Evolutionary conservation across 2,113 vertebrate genomes (phyloP).

Genomic region (Gadus chalcogrammus): DNA sequence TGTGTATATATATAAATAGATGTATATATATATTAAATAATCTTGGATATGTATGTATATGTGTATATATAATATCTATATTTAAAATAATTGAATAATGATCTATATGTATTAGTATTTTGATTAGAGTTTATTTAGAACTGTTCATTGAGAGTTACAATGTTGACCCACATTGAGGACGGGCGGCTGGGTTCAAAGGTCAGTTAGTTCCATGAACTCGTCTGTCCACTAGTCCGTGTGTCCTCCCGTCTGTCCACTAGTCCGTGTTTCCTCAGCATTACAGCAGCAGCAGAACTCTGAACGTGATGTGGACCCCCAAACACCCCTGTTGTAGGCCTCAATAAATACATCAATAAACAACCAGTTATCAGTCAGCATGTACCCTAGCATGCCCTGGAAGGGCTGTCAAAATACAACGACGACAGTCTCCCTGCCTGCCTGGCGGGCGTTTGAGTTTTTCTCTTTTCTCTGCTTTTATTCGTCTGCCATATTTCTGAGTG

Average conservation of each 20-base stretch:
- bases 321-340: no score
- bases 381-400: neutral
- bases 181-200: slow-evolving; percentile 46
- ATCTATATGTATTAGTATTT: neutral
- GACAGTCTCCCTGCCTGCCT: neutral
- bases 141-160: no score
- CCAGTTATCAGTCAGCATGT: neutral
- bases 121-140: neutral
- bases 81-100: no score
- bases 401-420: slow-evolving; percentile 26
- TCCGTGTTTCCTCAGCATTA: slow-evolving; percentile 38
- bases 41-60: no score
- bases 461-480: slow-evolving; percentile 25
- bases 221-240: slow-evolving; percentile 11
- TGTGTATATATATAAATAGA: neutral
- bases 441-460: slow-evolving; percentile 14
- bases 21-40: no score
- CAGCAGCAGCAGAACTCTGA: slow-evolving; percentile 26
- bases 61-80: no score
- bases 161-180: slow-evolving; percentile 15
- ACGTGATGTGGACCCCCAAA: neutral
- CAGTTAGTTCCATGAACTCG: slow-evolving; percentile 18
- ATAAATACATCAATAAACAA: no score
- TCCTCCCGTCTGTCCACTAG: slow-evolving; percentile 19
- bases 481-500: slow-evolving; percentile 67